Base-by-base conservation (phyloP, 2,797 vertebrate species). In the Dromococcyx pavoninus region DNA sequence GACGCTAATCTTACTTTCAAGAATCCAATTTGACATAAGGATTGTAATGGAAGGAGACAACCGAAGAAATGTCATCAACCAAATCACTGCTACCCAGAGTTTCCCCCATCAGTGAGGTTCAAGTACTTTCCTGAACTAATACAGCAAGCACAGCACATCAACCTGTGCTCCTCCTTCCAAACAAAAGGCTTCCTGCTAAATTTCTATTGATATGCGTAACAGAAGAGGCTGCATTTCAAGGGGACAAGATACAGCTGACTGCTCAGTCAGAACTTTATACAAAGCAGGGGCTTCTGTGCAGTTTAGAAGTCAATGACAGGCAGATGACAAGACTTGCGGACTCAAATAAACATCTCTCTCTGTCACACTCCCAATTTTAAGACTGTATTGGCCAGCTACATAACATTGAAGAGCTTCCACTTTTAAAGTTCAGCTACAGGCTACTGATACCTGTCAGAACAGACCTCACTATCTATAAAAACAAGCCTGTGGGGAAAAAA, bases 81-180 rank as follows among this genome's bases (percentile, higher is more conserved):
- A 51, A 67, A 65, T 37, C 30, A 62, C 7, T 0, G 0, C 43
- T 46, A 67, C 9, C 14, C 32, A 46, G 28, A 39, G 23, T 13
- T 48, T 64, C 24, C 25, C 12, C 48, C 4, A 0, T 41, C 65
- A 58, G 16, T 3, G 0, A 5, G 23, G 32, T 56, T 67, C 64
- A 61, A 0, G 0, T 8, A 56, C 37, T 53, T 83, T 35, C 73
- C 74, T 66, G 37, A 67, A 86, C 57, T 32, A 33, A 9, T 46
- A n/a, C 56, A 80, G 61, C 48, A 88, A 82, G n/a, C 32, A 61
- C 9, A 2, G 51, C 27, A 56, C 48, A 33, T 33, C 46, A 39
- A 67, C 75, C 24, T 65, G 18, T 7, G 23, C 24, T 50, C 13
- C 33, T 75, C 46, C 30, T 88, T 69, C 73, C 43, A 51, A 75